Conservation (phyloP, 2,888 invertebrate genomes). For the Pollenia angustigena region DNA sequence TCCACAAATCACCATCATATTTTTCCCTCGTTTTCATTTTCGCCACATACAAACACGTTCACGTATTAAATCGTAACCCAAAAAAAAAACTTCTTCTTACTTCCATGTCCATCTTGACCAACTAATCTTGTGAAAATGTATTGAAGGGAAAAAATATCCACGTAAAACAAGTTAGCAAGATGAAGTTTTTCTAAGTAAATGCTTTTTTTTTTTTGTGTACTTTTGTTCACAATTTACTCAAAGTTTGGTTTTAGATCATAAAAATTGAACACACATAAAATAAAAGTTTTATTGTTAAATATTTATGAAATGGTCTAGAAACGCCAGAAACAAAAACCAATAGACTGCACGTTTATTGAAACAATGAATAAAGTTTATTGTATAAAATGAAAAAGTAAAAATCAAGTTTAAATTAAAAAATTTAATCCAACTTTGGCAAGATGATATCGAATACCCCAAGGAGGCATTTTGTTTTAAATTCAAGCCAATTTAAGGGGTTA, state of each 20-base stretch:
- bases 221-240: slow-evolving; percentile 6
- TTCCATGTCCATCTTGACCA: slow-evolving; percentile 51
- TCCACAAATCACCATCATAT: not conserved
- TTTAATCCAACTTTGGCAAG: slow-evolving; percentile 50
- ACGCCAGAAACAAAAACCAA: not conserved
- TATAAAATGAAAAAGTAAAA: not conserved
- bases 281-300: slow-evolving; percentile 46
- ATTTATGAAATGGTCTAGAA: slow-evolving; percentile 44
- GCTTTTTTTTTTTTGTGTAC: not conserved
- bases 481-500: not conserved
- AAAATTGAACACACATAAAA: slow-evolving; percentile 42
- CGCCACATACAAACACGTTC: slow-evolving; percentile 2
- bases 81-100: slow-evolving; percentile 31
- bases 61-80: slow-evolving; percentile 53
- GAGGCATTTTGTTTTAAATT: slow-evolving; percentile 16
- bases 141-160: slow-evolving; percentile 14
- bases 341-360: not conserved
- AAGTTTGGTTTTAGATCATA: slow-evolving; percentile 4
- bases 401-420: slow-evolving; percentile 58
- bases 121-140: slow-evolving; percentile 44
- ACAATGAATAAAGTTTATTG: not conserved
- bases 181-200: slow-evolving; percentile 27
- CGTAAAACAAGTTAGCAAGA: slow-evolving; percentile 23
- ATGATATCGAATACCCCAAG: slow-evolving; percentile 1
- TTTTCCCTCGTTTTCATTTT: not conserved